Conservation (phyloP, 2,888 invertebrate genomes). For the Thalpophila matura region DNA sequence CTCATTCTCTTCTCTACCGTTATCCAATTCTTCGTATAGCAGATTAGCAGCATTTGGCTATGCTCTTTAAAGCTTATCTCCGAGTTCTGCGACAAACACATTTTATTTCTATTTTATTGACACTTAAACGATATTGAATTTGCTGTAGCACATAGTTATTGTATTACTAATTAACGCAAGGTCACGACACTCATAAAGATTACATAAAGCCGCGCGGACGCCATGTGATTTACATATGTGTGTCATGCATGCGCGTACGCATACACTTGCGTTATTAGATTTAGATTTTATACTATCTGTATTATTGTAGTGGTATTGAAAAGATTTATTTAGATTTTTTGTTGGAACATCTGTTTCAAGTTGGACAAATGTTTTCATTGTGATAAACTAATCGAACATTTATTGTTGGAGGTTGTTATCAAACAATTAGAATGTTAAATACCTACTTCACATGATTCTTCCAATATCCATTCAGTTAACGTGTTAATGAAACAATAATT, state of each 20-base stretch:
- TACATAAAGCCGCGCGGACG: conserved; percentile 50
- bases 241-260: conserved; percentile 51
- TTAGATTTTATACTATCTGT: neutral
- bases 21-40: conserved; percentile 1
- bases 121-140: conserved; percentile 37
- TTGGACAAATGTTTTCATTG: neutral
- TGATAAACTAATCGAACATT: neutral
- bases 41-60: conserved; percentile 17
- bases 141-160: conserved; percentile 33
- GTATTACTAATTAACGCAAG: conserved; percentile 58
- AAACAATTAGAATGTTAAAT: neutral
- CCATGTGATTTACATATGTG: conserved; percentile 55
- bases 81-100: conserved; percentile 9
- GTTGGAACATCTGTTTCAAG: neutral
- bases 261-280: conserved; percentile 43
- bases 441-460: neutral
- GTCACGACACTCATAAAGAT: conserved; percentile 48
- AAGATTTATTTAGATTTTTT: conserved; percentile 2
- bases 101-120: conserved; percentile 35
- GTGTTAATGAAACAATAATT: neutral
- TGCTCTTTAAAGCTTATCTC: conserved; percentile 15
- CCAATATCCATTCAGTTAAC: neutral
- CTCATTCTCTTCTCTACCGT: neutral
- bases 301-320: neutral
- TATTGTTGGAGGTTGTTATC: neutral